These are phyloP conservation scores for Lysandra coridon DNA, from an alignment of 2,888 invertebrate genomes.

Conservation along the genomic window DNA sequence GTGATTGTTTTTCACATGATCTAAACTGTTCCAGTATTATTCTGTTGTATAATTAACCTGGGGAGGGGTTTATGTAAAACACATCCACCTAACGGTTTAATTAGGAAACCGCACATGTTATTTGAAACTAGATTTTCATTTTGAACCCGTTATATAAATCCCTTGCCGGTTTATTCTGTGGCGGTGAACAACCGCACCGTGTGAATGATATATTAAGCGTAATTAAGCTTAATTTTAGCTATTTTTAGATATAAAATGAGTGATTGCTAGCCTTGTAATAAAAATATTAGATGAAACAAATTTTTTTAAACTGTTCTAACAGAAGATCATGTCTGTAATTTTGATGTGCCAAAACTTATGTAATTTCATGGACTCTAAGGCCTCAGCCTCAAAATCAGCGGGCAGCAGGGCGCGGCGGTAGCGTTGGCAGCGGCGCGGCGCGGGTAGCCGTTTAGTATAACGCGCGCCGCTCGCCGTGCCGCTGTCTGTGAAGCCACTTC, in stretches of 20 bases:
- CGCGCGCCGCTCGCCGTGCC: no score
- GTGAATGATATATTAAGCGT: not conserved
- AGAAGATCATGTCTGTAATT: not conserved
- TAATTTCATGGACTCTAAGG: not conserved
- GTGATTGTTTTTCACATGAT: not conserved
- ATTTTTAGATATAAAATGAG: not conserved
- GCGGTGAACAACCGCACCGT: not conserved
- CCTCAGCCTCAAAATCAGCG: no score
- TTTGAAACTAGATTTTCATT: slow-evolving; percentile 32
- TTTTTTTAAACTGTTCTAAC: not conserved
- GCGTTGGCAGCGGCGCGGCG: no score
- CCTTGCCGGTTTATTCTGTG: not conserved
- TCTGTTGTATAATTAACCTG: slow-evolving; percentile 29
- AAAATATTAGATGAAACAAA: not conserved
- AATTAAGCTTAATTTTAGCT: not conserved
- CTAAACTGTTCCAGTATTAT: not conserved
- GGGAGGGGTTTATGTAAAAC: slow-evolving; percentile 26
- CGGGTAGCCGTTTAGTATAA: no score
- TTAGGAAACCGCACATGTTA: slow-evolving; percentile 31
- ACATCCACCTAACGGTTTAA: slow-evolving; percentile 29
- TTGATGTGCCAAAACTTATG: not conserved
- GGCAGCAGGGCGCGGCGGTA: no score
- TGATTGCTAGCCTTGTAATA: not conserved
- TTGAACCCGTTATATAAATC: slow-evolving; percentile 14
- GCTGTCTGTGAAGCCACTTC: no score